A percentile compares a stretch with the other conserved stretches of the same genome.
phyloP scores from a whole-genome alignment of 2,797 vertebrate species.

The Falco naumanni region DNA sequence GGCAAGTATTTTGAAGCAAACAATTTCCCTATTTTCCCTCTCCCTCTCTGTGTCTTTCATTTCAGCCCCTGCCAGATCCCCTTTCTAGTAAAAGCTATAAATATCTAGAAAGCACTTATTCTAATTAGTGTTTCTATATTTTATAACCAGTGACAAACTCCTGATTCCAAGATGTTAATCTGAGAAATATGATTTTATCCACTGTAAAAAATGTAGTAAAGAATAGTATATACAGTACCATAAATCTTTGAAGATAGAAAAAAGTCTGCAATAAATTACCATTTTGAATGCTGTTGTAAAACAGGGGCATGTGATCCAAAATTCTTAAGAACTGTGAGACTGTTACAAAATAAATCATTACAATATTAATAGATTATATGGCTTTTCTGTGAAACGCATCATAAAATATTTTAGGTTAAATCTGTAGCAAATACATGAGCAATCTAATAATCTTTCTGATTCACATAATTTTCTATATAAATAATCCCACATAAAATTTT shows the following conservation, averaged over 20 bases:
- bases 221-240: not conserved
- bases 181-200: not conserved
- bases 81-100: conserved; percentile 53
- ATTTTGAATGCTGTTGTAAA: not conserved
- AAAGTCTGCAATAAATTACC: not conserved
- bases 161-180: not conserved
- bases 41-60: not conserved
- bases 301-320: not conserved
- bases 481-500: not conserved
- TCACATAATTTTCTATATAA: not conserved
- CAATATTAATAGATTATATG: not conserved
- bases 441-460: not conserved
- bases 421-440: not conserved
- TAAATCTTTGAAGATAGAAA: not conserved
- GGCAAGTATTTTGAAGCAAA: not conserved
- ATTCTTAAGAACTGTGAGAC: not conserved
- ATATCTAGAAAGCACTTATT: conserved; percentile 45
- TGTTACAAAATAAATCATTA: not conserved
- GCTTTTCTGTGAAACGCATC: not conserved
- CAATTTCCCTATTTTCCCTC: not conserved
- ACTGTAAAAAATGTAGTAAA: not conserved
- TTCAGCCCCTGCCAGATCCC: not conserved
- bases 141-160: conserved; percentile 18
- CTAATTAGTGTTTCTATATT: conserved; percentile 16
- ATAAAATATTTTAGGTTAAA: not conserved